Evolutionary conservation across 1,140 invertebrate genomes (phyloP), one percentile per base, ranked within the genome.

Genomic region (Pissodes strobi): DNA sequence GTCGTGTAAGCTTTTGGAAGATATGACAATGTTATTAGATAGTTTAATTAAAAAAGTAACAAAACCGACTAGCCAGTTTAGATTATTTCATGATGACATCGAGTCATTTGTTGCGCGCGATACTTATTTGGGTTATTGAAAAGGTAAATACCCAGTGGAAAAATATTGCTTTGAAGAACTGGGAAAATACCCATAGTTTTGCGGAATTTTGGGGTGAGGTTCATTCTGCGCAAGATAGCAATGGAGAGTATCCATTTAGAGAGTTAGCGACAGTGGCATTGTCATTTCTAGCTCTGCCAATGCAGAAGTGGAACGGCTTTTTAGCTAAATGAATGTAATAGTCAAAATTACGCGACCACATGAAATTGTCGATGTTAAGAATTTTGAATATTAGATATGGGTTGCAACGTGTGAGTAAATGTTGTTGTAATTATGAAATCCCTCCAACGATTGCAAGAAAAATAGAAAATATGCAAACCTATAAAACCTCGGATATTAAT

Each of bases 261-360:
- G 17, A 58, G 6, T 51, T 58, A 48, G 8, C 41, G 5, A 10
- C 8, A 21, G 0, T 53, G 10, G 55, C 37, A 2, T n/a, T 64
- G 9, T 18, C 10, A 18, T 10, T 59, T 13, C 22, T 65, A 13
- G 9, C 12, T 48, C 53, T 45, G 30, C 39, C 39, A 67, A 67
- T 63, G 64, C 51, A 6, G 45, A 67, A 56, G 55, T 67, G 12
- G 60, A 62, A 21, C 18, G 46, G 19, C 21, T 61, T 18, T 66
- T 61, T 21, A 64, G 61, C 17, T 17, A 64, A 52, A 34, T 48
- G 12, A 65, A 62, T 25, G 9, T 62, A 12, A 61, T 37, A 61
- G 30, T 5, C 8, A 5, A 46, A 46, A 46, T 15, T 46, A 46
- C 6, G 21, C 3, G 18, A 46, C n/a, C 6, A 17, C 6, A 18